Evolutionary conservation across 2,888 invertebrate genomes (phyloP), one percentile per base, ranked within the genome.

Genomic region (Zonitis immaculata): DNA sequence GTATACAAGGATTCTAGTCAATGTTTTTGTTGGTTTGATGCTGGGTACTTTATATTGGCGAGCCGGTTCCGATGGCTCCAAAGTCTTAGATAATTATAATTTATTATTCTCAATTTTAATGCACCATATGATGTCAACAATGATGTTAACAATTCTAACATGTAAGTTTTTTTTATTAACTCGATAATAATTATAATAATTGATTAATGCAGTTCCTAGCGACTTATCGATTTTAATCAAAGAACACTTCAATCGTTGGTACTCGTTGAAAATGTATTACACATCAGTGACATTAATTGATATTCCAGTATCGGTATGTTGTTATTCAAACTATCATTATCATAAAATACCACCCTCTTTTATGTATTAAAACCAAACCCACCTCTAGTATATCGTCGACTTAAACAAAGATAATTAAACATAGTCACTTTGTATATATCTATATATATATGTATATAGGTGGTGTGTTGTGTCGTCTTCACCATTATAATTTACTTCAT

Each of bases 41-140:
- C 76, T 91, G 66, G 91, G 91, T 1, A 78, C 84, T 4, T 76
- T 92, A 30, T 92, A 89, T 73, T 82, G 86, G 65, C 79, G 84
- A 61, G 82, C 87, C 2, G 91, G 91, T 1, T 81, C 81, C 56
- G 87, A 91, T 60, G 91, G 89, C 0, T 84, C 86, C 0, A 78
- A 88, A 60, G 89, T 91, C 0, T 66, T 91, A 46, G 89, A 90
- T 67, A 92, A 91, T 74, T 92, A 91, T 66, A 91, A 91, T 76
- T 82, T 94, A 55, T 78, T 95, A 8, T 96, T 96, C 76, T 89
- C 94, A 27, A 90, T 94, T 64, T 80, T 95, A 54, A 90, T 96
- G 80, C 95, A 96, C 75, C 89, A 94, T 66, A 93, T 91, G 80
- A 90, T 91, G 88, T 87, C 90, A 1, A 88, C 91, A 0, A 91